Evolutionary conservation across 2,888 invertebrate genomes (phyloP).

Genomic region (Diaphora mendica): DNA sequence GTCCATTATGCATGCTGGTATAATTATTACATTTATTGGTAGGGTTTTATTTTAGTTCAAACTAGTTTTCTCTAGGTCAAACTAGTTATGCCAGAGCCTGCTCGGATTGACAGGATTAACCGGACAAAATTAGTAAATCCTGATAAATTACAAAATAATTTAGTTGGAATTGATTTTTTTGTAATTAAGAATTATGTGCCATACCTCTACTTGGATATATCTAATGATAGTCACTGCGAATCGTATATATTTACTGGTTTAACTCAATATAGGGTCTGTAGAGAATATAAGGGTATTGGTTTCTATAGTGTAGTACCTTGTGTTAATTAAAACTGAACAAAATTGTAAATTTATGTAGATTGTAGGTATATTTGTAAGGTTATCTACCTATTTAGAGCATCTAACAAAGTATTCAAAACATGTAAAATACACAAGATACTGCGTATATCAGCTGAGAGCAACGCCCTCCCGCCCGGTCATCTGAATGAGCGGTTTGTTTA

Average conservation of each 20-base stretch:
- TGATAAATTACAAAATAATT: neutral
- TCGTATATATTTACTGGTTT: neutral
- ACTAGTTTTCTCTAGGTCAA: conserved; percentile 11
- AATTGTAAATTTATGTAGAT: neutral
- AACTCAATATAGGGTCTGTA: neutral
- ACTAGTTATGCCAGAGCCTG: neutral
- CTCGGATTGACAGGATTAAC: neutral
- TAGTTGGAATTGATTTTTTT: neutral
- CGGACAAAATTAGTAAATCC: neutral
- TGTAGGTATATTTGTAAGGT: neutral
- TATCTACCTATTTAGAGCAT: conserved; percentile 25
- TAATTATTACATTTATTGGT: neutral
- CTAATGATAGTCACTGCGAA: neutral
- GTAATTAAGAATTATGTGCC: neutral
- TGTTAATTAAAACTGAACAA: neutral
- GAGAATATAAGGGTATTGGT: neutral
- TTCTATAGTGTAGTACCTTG: neutral
- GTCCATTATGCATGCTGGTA: neutral
- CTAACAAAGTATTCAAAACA: conserved; percentile 34
- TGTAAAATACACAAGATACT: conserved; percentile 42
- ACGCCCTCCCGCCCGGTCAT: conserved; percentile 78
- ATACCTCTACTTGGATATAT: too few relatives aligned
- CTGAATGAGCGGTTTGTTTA: conserved; percentile 68
- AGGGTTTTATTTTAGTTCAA: neutral
- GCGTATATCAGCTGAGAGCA: conserved; percentile 68